These are phyloP conservation scores for Petrocephalus sullivani DNA, from an alignment of 2,797 vertebrate species.

Conservation along the genomic window DNA sequence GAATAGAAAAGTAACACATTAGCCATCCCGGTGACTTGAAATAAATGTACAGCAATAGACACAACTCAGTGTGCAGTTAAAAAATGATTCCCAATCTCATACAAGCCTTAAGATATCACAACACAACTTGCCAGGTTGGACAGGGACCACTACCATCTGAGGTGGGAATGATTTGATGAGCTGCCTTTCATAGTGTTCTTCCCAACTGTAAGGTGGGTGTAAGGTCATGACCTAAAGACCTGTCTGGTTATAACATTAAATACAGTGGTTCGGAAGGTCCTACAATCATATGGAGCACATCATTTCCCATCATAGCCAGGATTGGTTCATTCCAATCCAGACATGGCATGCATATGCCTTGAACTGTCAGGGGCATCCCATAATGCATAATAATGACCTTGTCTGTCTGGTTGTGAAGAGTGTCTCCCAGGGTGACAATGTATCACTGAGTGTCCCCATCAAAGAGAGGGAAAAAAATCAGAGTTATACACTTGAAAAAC, in stretches of 20 bases:
- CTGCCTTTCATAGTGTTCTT: background rate
- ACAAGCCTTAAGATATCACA: background rate
- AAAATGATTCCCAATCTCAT: background rate
- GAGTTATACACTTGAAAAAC: background rate
- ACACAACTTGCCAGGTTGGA: background rate
- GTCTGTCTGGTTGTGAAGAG: constrained; percentile 4
- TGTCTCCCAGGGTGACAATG: background rate
- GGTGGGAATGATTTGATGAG: background rate
- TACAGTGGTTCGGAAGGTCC: background rate
- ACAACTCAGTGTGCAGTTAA: background rate
- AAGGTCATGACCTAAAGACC: background rate
- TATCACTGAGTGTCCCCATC: background rate
- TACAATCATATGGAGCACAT: background rate
- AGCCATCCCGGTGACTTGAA: background rate
- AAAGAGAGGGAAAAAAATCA: background rate
- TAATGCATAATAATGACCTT: background rate
- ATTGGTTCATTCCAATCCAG: background rate
- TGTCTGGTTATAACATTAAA: background rate
- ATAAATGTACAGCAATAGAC: background rate
- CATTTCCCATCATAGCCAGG: background rate
- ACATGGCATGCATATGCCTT: background rate
- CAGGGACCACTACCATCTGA: background rate
- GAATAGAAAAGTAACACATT: background rate
- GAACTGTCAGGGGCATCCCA: background rate
- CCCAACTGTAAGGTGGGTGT: background rate